A percentile compares a stretch with the other conserved stretches of the same genome.
Conservation (phyloP, 2,888 invertebrate species). For the Diarsia dahlii region DNA sequence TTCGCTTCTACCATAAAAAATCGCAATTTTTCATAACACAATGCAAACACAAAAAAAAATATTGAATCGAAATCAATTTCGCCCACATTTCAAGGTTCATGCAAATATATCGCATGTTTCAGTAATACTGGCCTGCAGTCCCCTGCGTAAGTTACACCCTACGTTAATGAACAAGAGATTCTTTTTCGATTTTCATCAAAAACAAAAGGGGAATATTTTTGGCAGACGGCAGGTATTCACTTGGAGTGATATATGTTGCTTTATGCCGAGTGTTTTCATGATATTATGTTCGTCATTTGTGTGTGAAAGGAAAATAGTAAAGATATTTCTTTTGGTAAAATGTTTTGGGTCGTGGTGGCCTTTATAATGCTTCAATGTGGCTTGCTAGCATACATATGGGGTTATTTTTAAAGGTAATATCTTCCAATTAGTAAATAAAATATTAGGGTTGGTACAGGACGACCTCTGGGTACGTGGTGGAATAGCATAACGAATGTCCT, state of each 20-base stretch:
- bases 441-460: no score
- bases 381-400: neutral
- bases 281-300: slow-evolving; percentile 40
- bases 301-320: neutral
- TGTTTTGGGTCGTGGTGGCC: neutral
- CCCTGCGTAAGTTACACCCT: slow-evolving; percentile 87
- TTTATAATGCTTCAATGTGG: neutral
- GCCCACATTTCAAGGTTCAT: neutral
- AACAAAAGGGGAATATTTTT: slow-evolving; percentile 85
- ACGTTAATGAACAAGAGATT: slow-evolving; percentile 88
- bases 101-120: slow-evolving; percentile 43
- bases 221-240: slow-evolving; percentile 80
- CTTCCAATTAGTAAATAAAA: no score
- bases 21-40: slow-evolving; percentile 12
- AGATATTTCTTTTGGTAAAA: neutral
- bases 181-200: slow-evolving; percentile 88
- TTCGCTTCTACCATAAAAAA: slow-evolving; percentile 8
- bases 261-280: slow-evolving; percentile 51
- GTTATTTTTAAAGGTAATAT: neutral
- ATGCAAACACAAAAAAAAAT: slow-evolving; percentile 24
- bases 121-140: slow-evolving; percentile 70
- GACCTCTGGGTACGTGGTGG: no score
- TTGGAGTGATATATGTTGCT: slow-evolving; percentile 52
- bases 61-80: slow-evolving; percentile 7
- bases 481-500: no score